Percentiles rank a stretch among this genome's conserved stretches.
Conservation (phyloP, 2,797 vertebrate genomes). For the Menidia menidia region DNA sequence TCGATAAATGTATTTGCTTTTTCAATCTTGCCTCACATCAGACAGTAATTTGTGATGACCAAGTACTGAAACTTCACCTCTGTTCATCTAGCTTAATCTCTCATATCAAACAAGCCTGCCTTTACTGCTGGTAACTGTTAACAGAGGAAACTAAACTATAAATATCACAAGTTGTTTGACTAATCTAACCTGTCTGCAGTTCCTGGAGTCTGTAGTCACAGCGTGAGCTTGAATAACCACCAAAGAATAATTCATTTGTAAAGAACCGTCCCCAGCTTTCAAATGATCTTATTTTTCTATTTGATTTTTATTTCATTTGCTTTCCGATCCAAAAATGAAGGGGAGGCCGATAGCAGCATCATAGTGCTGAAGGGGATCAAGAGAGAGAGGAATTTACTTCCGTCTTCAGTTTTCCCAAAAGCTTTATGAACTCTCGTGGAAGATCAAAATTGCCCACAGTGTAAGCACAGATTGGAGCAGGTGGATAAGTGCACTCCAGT, state of each 20-base stretch:
- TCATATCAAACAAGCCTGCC: constrained; percentile 57
- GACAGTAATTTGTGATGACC: constrained; percentile 81
- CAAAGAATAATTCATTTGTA: constrained; percentile 1
- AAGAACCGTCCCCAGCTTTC: constrained; percentile 17
- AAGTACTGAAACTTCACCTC: constrained; percentile 87
- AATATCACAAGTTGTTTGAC: constrained; percentile 32
- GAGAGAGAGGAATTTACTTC: constrained; percentile 32
- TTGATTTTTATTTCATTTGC: not conserved
- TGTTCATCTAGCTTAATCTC: constrained; percentile 86
- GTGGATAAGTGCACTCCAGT: constrained; percentile 87
- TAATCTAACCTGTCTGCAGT: constrained; percentile 57
- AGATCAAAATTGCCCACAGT: constrained; percentile 80
- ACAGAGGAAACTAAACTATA: constrained; percentile 37
- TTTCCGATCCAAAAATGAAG: constrained; percentile 27
- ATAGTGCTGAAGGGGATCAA: constrained; percentile 23
- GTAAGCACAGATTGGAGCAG: constrained; percentile 91
- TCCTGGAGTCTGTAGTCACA: constrained; percentile 64
- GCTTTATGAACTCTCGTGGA: constrained; percentile 16
- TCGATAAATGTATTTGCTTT: constrained; percentile 2
- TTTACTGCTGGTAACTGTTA: constrained; percentile 33
- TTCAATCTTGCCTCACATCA: constrained; percentile 54
- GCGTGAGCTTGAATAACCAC: constrained; percentile 43
- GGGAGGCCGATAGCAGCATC: constrained; percentile 8
- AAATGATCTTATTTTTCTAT: constrained; percentile 1
- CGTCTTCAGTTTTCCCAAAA: constrained; percentile 14